phyloP scores from a whole-genome alignment of 2,888 invertebrate species.

The Sylvicola cinctus region DNA sequence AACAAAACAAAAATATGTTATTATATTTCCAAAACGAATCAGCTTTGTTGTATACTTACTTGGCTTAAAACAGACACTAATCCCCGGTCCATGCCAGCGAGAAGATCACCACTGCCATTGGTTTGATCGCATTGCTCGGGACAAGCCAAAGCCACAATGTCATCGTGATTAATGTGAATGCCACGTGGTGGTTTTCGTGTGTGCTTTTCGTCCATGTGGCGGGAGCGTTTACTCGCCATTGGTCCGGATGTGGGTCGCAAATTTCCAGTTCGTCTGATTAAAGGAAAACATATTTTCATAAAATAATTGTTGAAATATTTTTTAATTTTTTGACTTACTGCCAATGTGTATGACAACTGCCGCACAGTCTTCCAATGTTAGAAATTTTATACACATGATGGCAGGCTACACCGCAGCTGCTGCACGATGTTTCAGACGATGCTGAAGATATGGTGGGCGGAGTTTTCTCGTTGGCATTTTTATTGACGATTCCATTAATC shows the following conservation, averaged over 20 bases:
- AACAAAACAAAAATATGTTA: conserved; percentile 13
- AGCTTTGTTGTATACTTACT: too few species aligned
- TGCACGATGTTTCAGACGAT: too few species aligned
- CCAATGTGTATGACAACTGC: too few species aligned
- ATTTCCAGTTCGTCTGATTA: conserved; percentile 51
- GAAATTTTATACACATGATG: too few species aligned
- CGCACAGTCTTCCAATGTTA: too few species aligned
- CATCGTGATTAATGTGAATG: conserved; percentile 95
- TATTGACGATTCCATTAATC: too few species aligned
- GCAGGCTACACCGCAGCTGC: too few species aligned
- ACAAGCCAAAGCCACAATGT: conserved; percentile 74
- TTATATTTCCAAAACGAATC: too few species aligned
- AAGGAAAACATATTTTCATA: conserved; percentile 2
- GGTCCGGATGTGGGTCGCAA: conserved; percentile 61
- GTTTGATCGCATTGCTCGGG: conserved; percentile 22
- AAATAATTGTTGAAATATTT: conserved; percentile 7
- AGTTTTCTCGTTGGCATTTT: too few species aligned
- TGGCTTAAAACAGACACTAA: conserved; percentile 86
- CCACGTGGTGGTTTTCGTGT: conserved; percentile 84
- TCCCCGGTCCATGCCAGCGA: conserved; percentile 84
- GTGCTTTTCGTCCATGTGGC: conserved; percentile 25
- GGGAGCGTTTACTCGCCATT: conserved; percentile 14
- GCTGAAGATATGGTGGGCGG: too few species aligned
- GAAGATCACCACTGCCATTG: conserved; percentile 48
- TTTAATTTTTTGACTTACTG: conserved; percentile 13